Conservation (phyloP, 2,888 invertebrate species). For the Agrotis exclamationis region DNA sequence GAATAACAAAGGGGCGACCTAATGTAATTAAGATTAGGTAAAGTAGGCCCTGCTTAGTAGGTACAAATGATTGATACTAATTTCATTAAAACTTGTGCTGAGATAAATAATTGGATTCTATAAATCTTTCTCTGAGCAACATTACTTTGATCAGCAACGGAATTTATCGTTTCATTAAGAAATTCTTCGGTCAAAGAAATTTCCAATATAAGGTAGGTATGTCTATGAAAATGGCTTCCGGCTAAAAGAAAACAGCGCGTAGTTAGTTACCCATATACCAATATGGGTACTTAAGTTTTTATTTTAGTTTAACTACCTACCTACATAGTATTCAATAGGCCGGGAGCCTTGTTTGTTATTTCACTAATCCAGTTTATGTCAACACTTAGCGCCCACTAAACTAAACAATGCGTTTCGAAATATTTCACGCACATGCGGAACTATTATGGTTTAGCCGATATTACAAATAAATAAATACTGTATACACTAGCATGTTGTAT, state of each 20-base stretch:
- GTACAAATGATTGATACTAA: constrained; percentile 33
- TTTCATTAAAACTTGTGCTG: constrained; percentile 50
- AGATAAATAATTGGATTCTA: constrained; percentile 61
- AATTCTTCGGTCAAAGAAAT: constrained; percentile 72
- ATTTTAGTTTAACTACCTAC: constrained; percentile 27
- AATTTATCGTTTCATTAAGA: constrained; percentile 77
- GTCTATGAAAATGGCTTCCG: constrained; percentile 61
- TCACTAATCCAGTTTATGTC: constrained; percentile 46
- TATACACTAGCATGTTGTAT: constrained; percentile 29
- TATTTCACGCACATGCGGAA: constrained; percentile 57
- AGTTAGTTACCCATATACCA: constrained; percentile 31
- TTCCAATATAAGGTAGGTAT: constrained; percentile 63
- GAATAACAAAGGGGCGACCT: constrained; percentile 17
- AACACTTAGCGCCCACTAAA: constrained; percentile 58
- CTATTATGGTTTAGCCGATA: constrained; percentile 44
- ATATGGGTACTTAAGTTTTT: constrained; percentile 22
- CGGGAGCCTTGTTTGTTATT: constrained; percentile 55
- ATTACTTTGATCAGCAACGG: constrained; percentile 71
- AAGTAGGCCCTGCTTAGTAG: constrained; percentile 42
- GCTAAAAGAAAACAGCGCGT: constrained; percentile 45
- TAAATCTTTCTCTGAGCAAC: constrained; percentile 62
- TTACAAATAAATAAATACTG: constrained; percentile 54
- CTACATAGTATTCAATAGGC: constrained; percentile 25
- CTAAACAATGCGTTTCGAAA: constrained; percentile 61
- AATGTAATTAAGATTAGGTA: constrained; percentile 53